phyloP scores from a whole-genome alignment of 2,113 vertebrate genomes.

The Nycticorax nycticorax region DNA sequence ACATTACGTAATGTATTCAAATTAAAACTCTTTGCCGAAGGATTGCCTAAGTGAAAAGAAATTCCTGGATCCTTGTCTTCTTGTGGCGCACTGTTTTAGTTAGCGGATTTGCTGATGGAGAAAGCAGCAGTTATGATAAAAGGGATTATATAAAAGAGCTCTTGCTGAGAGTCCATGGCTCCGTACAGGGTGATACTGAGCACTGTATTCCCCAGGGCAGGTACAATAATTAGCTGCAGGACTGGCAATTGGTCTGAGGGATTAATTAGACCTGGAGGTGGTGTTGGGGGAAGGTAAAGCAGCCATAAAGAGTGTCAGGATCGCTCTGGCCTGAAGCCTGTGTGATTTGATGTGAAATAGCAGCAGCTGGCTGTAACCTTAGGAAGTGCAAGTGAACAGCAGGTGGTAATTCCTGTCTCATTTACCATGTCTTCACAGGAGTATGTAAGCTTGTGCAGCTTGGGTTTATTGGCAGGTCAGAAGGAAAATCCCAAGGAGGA shows the following conservation, averaged over 20 bases:
- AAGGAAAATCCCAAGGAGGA: constrained; percentile 51
- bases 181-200: constrained; percentile 12
- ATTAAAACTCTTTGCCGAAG: not conserved
- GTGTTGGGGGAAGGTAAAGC: not conserved
- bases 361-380: constrained; percentile 66
- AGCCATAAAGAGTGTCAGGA: constrained; percentile 50
- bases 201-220: constrained; percentile 40
- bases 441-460: constrained; percentile 38
- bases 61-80: not conserved
- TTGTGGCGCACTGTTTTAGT: not conserved
- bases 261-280: constrained; percentile 64
- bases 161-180: not conserved
- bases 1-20: not conserved
- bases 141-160: constrained; percentile 30
- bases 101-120: constrained; percentile 36
- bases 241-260: not conserved
- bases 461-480: constrained; percentile 55
- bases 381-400: constrained; percentile 66
- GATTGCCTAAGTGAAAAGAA: not conserved
- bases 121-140: constrained; percentile 46
- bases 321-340: constrained; percentile 36
- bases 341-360: constrained; percentile 52
- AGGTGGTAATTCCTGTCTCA: constrained; percentile 70
- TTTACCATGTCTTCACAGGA: constrained; percentile 70
- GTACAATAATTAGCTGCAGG: constrained; percentile 58